Conservation (phyloP, 2,113 vertebrate genomes). For the Otus sunia region DNA sequence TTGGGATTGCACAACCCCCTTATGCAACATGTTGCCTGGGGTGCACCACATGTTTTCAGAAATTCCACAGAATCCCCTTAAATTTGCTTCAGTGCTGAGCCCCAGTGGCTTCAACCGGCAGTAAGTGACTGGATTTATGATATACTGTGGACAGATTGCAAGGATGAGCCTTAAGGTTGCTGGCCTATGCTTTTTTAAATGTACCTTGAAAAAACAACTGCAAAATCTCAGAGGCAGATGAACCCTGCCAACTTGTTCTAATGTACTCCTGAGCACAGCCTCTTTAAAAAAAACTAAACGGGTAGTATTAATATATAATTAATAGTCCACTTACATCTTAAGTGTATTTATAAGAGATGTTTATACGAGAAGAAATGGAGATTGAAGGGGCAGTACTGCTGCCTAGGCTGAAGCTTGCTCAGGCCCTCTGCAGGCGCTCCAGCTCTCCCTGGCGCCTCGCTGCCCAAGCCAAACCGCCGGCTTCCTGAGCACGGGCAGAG, state of each 20-base stretch:
- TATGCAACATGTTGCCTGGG: conserved; percentile 7
- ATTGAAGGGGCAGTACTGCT: neutral
- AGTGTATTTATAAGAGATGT: neutral
- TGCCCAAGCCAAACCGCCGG: neutral
- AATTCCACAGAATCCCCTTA: conserved; percentile 2
- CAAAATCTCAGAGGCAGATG: neutral
- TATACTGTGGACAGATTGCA: neutral
- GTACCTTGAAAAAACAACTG: neutral
- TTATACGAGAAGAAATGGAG: neutral
- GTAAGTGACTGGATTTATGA: neutral
- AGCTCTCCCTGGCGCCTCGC: neutral
- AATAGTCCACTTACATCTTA: neutral
- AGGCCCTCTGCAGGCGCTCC: neutral
- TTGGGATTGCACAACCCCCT: conserved; percentile 7
- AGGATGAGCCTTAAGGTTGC: neutral
- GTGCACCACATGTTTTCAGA: neutral
- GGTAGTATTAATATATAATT: neutral
- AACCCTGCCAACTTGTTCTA: neutral
- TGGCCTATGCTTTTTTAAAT: neutral
- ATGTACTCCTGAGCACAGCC: neutral
- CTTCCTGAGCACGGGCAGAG: neutral
- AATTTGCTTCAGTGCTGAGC: neutral
- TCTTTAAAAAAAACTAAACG: neutral
- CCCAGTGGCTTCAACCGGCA: neutral
- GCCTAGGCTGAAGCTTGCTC: neutral